A percentile compares a stretch with the other conserved stretches of the same genome.
phyloP scores from a whole-genome alignment of 2,797 vertebrate species.

The Onychomys arenicola region DNA sequence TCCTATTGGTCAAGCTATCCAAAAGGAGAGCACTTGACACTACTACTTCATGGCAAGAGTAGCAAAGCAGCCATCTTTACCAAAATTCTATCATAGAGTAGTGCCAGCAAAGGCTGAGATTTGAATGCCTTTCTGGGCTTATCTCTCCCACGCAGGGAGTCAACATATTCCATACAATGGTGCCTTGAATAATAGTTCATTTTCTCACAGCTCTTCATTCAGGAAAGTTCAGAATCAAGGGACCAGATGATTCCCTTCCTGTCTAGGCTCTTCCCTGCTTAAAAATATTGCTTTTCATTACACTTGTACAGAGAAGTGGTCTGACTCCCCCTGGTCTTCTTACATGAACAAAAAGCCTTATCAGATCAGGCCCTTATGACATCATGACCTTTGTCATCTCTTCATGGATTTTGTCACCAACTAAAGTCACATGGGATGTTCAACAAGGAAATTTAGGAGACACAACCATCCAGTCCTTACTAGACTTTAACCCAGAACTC shows the following conservation, averaged over 20 bases:
- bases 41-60: background rate
- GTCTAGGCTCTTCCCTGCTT: background rate
- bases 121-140: background rate
- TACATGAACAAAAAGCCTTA: background rate
- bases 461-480: background rate
- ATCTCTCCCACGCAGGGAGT: background rate
- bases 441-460: background rate
- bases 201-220: background rate
- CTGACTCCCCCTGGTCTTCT: background rate
- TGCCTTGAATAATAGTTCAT: background rate
- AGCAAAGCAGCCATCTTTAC: background rate
- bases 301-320: fast-evolving
- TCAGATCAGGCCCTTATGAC: background rate
- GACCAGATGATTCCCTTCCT: background rate
- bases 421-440: background rate
- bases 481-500: background rate
- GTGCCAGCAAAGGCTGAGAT: background rate
- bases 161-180: background rate
- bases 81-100: background rate
- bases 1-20: background rate
- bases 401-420: background rate
- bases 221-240: background rate
- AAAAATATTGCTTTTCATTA: background rate
- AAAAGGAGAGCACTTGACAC: background rate
- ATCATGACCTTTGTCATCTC: background rate